A percentile compares a stretch with the other conserved stretches of the same genome.
Conservation (phyloP, 2,113 vertebrate genomes). For the rat (Rattus norvegicus) region GRCr8 NC_086025.1:46102001-46102500, state of each 20-base stretch:
- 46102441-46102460: conserved; percentile 57
- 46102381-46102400: background rate
- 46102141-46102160: conserved; percentile 47
- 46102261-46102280: background rate
- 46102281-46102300: background rate
- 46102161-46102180: conserved; percentile 51
- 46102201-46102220: conserved; percentile 35
- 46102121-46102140: conserved; percentile 59
- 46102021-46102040: conserved; percentile 41
- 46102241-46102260: conserved; percentile 61
- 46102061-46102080: conserved; percentile 56
- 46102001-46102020: background rate
- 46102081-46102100: conserved; percentile 19
- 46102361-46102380: background rate
- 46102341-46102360: background rate
- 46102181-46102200: conserved; percentile 42
- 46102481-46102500: conserved; percentile 21
- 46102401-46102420: background rate
- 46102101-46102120: conserved; percentile 7
- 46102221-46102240: background rate
- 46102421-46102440: background rate
- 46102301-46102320: background rate
- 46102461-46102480: conserved; percentile 19
- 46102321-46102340: background rate
- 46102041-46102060: conserved; percentile 57